A percentile compares a stretch with the other conserved stretches of the same genome.
Evolutionary conservation across 1,140 invertebrate genomes (phyloP).

Genomic region (Trigoniulus corallinus): DNA sequence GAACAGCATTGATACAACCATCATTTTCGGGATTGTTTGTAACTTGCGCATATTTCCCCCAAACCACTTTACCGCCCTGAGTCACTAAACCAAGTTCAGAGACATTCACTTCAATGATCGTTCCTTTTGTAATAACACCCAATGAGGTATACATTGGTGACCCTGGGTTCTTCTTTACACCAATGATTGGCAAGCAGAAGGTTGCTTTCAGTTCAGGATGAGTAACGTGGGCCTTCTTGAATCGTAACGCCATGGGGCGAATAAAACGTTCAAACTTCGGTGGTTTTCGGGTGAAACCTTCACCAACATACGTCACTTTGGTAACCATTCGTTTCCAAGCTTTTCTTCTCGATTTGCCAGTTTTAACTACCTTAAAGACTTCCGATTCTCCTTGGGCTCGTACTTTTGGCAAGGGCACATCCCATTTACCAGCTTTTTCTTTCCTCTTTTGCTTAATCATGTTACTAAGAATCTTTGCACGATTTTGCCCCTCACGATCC

Average conservation of each 20-base stretch:
- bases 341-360: conserved; percentile 88
- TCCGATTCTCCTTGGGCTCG: conserved; percentile 93
- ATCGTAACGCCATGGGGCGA: conserved; percentile 88
- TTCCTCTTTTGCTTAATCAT: conserved; percentile 99
- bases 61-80: conserved; percentile 97
- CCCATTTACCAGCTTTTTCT: conserved; percentile 99
- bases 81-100: conserved; percentile 97
- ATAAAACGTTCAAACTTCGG: conserved; percentile 99
- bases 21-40: conserved; percentile 99
- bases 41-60: conserved; percentile 99
- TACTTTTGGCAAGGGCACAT: conserved; percentile 98
- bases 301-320: conserved; percentile 95
- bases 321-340: conserved; percentile 99
- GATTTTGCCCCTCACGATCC: conserved; percentile 85
- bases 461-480: conserved; percentile 91
- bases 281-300: conserved; percentile 96
- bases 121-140: conserved; percentile 98
- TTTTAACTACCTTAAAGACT: conserved; percentile 88
- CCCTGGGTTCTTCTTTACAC: conserved; percentile 98
- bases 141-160: conserved; percentile 92
- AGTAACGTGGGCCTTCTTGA: conserved; percentile 95
- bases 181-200: conserved; percentile 95
- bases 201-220: conserved; percentile 99
- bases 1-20: conserved; percentile 97
- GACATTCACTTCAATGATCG: conserved; percentile 94